Evolutionary conservation across 2,113 vertebrate genomes (phyloP), one percentile per base, ranked within the genome.

Genomic region (Sylvietta virens): DNA sequence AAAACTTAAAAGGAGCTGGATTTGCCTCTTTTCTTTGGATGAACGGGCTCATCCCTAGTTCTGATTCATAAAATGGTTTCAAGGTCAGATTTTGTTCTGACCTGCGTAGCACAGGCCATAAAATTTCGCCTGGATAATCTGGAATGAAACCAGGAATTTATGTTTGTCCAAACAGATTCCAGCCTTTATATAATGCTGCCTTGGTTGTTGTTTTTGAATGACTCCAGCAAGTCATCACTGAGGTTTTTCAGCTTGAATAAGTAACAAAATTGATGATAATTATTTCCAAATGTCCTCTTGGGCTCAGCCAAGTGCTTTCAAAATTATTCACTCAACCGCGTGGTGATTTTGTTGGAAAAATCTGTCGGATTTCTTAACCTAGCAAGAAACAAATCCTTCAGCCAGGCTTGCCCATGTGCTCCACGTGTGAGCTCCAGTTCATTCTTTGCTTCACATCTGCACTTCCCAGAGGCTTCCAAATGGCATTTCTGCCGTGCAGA

Each of bases 221-320:
- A 92, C 90, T 94, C 30, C 23, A 83, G 82, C 96, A 92, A 96
- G 90, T 90, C 93, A 90, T 97, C 79, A 22, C 4, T 37, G 28
- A 94, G 93, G 85, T 65, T 94, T 97, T 95, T 93, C 94, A 91
- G 90, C 87, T 95, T 83, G 90, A 96, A 95, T 88, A 96, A 97
- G 90, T 83, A 83, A 90, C 85, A 56, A 77, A 95, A 94, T 83
- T 92, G 94, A 95, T 78, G 90, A 62, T 96, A 94, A 97, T 97
- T 90, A 86, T 96, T 96, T 96, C 95, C 94, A 96, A 93, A 95
- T 92, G 95, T 94, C 87, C 90, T 96, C 79, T 44, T 23, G 86
- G 92, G 88, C 92, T 86, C 79, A 81, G 94, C 95, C 87, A 88
- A 95, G 90, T 56, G 72, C 74, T 93, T 96, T 95, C 94, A 95